Evolutionary conservation across 2,888 invertebrate species (phyloP).

Genomic region (Drosophila barbarae): DNA sequence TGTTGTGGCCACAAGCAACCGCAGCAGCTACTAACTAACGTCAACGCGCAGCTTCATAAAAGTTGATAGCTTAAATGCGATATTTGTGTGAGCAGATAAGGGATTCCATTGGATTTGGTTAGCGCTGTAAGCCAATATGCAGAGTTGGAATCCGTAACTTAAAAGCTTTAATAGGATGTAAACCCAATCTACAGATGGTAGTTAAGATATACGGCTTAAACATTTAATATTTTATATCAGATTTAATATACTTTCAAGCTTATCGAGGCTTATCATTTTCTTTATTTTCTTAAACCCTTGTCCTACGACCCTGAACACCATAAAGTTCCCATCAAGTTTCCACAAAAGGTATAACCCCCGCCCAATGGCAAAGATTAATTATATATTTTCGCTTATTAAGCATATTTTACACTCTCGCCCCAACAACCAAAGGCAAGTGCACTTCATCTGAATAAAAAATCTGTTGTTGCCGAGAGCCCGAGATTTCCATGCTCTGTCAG

Average conservation of each 20-base stretch:
- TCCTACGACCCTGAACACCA: background rate
- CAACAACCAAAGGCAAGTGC: slow-evolving; percentile 2
- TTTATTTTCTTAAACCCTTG: background rate
- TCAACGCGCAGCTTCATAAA: slow-evolving; percentile 17
- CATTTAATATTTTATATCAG: background rate
- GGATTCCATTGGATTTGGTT: slow-evolving; percentile 13
- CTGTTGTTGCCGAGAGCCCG: slow-evolving; percentile 19
- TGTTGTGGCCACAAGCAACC: slow-evolving; percentile 36
- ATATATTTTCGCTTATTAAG: slow-evolving; percentile 17
- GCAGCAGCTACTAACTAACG: slow-evolving; percentile 27
- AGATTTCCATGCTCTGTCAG: slow-evolving; percentile 38
- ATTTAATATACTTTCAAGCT: background rate
- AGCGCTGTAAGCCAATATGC: slow-evolving; percentile 5
- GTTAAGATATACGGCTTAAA: background rate
- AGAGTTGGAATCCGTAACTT: background rate
- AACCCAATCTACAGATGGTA: background rate
- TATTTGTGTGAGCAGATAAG: slow-evolving; percentile 61
- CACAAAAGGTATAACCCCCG: background rate
- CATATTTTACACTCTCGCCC: slow-evolving; percentile 11
- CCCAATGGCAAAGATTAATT: slow-evolving; percentile 17
- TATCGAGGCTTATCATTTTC: background rate
- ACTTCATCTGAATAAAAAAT: slow-evolving; percentile 28
- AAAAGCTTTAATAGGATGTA: background rate
- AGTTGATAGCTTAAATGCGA: slow-evolving; percentile 45
- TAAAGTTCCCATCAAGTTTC: background rate